These are phyloP conservation scores for Rhagonycha lutea DNA, from an alignment of 2,888 invertebrate species.

Conservation along the genomic window DNA sequence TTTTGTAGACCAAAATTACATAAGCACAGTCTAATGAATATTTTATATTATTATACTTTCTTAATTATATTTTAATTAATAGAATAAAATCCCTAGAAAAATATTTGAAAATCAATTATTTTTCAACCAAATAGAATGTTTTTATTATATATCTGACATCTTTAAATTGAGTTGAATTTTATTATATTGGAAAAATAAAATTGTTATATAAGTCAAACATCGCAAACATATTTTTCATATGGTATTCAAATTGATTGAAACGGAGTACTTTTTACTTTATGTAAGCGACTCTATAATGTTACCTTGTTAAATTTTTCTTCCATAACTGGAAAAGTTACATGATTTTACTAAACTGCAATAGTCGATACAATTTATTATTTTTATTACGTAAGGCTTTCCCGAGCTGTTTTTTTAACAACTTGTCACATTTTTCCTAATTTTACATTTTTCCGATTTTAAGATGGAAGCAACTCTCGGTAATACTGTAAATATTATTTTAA, in stretches of 20 bases:
- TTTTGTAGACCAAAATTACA: too few relatives aligned
- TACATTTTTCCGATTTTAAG: not conserved
- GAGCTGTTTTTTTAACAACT: not conserved
- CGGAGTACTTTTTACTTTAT: not conserved
- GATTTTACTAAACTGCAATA: not conserved
- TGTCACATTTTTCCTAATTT: not conserved
- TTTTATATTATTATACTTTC: too few relatives aligned
- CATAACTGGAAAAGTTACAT: not conserved
- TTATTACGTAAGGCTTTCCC: not conserved
- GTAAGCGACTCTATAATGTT: not conserved
- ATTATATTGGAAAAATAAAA: not conserved
- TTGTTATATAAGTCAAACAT: not conserved
- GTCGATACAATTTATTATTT: not conserved
- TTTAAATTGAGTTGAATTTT: not conserved
- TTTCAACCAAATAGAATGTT: too few relatives aligned
- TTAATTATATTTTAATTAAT: not conserved
- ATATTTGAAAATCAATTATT: too few relatives aligned
- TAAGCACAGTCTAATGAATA: too few relatives aligned
- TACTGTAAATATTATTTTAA: too few relatives aligned
- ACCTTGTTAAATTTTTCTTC: not conserved
- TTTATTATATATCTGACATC: not conserved
- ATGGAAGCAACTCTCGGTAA: too few relatives aligned
- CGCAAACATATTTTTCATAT: too few relatives aligned
- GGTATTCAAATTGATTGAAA: not conserved
- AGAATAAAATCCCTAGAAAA: not conserved